A percentile compares a stretch with the other conserved stretches of the same genome.
phyloP scores from a whole-genome alignment of 2,797 vertebrate genomes.

The Bradypodion ventrale region DNA sequence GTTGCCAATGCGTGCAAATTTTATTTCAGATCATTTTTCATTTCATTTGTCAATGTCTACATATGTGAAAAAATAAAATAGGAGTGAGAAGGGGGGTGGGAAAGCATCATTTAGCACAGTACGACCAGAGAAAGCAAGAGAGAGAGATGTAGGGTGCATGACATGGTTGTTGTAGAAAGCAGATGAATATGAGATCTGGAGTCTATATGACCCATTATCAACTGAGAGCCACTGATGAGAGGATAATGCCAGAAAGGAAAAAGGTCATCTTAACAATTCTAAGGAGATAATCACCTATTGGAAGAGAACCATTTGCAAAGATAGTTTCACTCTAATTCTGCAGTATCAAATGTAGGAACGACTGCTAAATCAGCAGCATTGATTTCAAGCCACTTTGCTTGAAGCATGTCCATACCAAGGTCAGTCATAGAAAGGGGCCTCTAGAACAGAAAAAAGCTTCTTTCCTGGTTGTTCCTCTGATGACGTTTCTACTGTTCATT shows the following conservation, averaged over 20 bases:
- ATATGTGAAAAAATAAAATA: neutral
- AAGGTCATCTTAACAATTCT: no score
- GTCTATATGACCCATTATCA: no score
- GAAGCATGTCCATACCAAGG: neutral
- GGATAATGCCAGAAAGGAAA: no score
- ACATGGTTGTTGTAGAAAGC: neutral
- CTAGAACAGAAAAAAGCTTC: neutral
- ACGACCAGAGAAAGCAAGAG: neutral
- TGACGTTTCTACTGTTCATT: neutral
- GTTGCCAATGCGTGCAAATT: no score
- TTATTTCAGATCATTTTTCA: no score
- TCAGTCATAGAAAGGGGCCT: neutral
- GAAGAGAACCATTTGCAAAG: no score
- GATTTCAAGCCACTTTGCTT: neutral
- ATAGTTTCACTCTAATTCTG: no score
- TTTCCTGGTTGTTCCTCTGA: neutral
- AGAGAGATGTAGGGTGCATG: neutral
- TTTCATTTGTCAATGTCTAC: no score
- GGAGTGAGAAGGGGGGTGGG: neutral
- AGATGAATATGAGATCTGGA: no score
- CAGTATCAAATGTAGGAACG: no score
- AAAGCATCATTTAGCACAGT: neutral
- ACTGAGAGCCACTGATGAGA: no score
- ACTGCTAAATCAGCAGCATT: neutral
- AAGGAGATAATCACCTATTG: no score